Percentiles rank a stretch among this genome's conserved stretches.
Conservation (phyloP, 2,113 vertebrate species). For the Phylloscopus trochilus region DNA sequence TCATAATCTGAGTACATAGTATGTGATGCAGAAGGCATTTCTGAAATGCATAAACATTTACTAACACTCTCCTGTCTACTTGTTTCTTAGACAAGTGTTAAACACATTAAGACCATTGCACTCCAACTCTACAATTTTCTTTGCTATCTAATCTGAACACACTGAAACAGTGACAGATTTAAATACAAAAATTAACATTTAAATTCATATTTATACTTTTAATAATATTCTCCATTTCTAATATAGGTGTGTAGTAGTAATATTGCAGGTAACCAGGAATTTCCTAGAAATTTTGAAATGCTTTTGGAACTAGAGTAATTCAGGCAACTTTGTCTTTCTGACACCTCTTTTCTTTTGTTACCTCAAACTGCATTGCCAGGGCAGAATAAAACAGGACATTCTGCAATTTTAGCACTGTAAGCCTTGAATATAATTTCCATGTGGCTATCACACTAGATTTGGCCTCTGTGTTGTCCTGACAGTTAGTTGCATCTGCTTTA, state of each 20-base stretch:
- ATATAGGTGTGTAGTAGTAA: neutral
- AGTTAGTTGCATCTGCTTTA: neutral
- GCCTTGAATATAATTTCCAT: neutral
- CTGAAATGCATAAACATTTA: slow-evolving; percentile 71
- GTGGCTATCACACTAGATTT: neutral
- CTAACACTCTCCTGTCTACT: slow-evolving; percentile 47
- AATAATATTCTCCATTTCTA: neutral
- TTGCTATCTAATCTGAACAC: neutral
- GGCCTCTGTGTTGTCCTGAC: neutral
- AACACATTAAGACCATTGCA: slow-evolving; percentile 8
- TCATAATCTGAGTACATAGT: slow-evolving; percentile 11
- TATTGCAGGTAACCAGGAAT: neutral
- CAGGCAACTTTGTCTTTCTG: neutral
- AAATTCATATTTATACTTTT: neutral
- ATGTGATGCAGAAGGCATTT: slow-evolving; percentile 63
- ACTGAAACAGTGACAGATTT: neutral
- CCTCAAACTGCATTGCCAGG: neutral
- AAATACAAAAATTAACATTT: neutral
- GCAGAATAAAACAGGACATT: neutral
- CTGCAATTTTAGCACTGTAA: neutral
- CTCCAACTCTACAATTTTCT: neutral
- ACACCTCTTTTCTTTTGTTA: neutral
- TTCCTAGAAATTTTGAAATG: neutral
- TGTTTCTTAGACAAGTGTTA: slow-evolving; percentile 44
- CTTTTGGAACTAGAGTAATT: neutral